phyloP scores from a whole-genome alignment of 2,797 vertebrate genomes.

The Alosa sapidissima region DNA sequence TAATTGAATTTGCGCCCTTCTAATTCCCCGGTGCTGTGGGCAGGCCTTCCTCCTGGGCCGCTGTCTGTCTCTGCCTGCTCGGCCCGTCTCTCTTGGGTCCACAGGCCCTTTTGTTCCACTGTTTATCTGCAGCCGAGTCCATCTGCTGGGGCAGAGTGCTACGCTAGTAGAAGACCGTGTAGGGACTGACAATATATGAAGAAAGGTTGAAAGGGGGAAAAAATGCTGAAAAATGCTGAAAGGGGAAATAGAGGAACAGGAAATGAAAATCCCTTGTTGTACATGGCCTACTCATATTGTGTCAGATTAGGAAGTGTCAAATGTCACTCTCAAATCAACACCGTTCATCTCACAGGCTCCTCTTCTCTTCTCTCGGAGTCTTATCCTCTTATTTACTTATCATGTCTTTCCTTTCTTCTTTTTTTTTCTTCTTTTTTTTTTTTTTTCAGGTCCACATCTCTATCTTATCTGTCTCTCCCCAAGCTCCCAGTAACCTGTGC shows the following conservation, averaged over 20 bases:
- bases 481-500: neutral
- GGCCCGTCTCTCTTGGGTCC: neutral
- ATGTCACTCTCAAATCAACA: neutral
- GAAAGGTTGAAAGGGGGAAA: neutral
- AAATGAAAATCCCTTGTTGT: constrained; percentile 4
- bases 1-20: constrained; percentile 81
- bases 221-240: neutral
- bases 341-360: neutral
- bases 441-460: neutral
- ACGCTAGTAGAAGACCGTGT: neutral
- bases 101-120: neutral
- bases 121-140: neutral
- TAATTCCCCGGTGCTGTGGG: constrained; percentile 77
- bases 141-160: neutral
- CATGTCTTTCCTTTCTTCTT: neutral
- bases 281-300: neutral
- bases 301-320: neutral
- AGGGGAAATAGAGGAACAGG: neutral
- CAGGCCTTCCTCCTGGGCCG: constrained; percentile 66
- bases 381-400: neutral
- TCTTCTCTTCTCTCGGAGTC: neutral
- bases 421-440: neutral
- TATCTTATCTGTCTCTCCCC: neutral
- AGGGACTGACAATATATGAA: neutral
- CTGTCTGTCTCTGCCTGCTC: constrained; percentile 53